Conservation (phyloP, 2,113 vertebrate species). For the Damaliscus lunatus region DNA sequence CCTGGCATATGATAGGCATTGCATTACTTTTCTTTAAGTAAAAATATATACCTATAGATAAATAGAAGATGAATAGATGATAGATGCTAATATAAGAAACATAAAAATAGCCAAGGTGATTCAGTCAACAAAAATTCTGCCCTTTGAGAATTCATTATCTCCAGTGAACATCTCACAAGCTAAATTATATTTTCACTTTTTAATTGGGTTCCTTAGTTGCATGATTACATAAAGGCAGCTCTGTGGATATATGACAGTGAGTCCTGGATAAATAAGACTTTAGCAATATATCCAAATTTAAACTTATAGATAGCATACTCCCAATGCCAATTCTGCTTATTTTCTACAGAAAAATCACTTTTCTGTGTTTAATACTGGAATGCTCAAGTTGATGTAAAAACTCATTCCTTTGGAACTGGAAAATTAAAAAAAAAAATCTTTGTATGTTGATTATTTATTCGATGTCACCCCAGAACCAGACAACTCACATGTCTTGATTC, state of each 20-base stretch:
- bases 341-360: not conserved
- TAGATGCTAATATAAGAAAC: not conserved
- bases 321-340: not conserved
- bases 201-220: not conserved
- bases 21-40: not conserved
- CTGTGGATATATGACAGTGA: not conserved
- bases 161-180: not conserved
- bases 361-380: not conserved
- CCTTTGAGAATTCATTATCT: slow-evolving; percentile 12
- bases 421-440: not conserved
- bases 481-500: not conserved
- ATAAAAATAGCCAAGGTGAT: not conserved
- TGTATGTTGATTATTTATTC: not conserved
- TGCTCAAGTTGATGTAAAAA: not conserved
- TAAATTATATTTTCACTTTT: not conserved
- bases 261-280: not conserved
- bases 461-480: not conserved
- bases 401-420: not conserved
- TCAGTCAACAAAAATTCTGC: not conserved
- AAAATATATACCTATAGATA: not conserved
- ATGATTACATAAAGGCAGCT: not conserved
- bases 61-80: not conserved
- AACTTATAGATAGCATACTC: not conserved
- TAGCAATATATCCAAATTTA: not conserved
- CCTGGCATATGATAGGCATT: not conserved